Conservation (phyloP, 2,113 vertebrate species). For the Microcebus tavaratra region DNA sequence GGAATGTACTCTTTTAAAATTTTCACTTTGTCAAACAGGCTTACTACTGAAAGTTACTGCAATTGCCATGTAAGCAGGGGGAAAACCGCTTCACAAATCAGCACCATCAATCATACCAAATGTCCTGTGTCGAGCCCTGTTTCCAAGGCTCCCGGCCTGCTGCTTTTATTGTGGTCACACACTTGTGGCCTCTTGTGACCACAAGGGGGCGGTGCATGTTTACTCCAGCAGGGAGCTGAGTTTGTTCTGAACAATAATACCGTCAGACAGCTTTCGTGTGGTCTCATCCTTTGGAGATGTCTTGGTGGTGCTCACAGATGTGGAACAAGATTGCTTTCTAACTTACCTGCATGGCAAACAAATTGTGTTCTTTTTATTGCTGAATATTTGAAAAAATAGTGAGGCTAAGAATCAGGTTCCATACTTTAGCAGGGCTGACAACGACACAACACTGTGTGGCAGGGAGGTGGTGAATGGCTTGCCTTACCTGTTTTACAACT, state of each 20-base stretch:
- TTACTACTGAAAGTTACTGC: neutral
- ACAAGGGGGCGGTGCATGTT: conserved; percentile 52
- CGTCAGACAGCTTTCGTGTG: neutral
- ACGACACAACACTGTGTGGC: neutral
- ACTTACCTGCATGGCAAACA: conserved; percentile 20
- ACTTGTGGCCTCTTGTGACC: neutral
- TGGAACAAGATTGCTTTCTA: conserved; percentile 48
- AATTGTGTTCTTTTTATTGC: conserved; percentile 42
- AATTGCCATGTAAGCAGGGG: neutral
- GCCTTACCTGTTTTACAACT: neutral
- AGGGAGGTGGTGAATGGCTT: neutral
- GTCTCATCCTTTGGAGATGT: conserved; percentile 34
- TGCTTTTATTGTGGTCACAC: neutral
- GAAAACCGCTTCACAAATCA: neutral
- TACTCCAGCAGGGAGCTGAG: neutral
- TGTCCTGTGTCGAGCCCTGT: rapidly evolving
- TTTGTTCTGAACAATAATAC: neutral
- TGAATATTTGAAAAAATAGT: conserved; percentile 58
- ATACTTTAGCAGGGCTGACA: neutral
- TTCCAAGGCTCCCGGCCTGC: neutral
- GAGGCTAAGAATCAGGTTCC: neutral
- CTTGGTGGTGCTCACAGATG: conserved; percentile 32
- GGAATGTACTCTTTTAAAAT: neutral
- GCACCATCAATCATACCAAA: neutral
- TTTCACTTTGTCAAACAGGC: neutral